Conservation (phyloP, 1,140 invertebrate genomes). For the Aricia agestis region DNA sequence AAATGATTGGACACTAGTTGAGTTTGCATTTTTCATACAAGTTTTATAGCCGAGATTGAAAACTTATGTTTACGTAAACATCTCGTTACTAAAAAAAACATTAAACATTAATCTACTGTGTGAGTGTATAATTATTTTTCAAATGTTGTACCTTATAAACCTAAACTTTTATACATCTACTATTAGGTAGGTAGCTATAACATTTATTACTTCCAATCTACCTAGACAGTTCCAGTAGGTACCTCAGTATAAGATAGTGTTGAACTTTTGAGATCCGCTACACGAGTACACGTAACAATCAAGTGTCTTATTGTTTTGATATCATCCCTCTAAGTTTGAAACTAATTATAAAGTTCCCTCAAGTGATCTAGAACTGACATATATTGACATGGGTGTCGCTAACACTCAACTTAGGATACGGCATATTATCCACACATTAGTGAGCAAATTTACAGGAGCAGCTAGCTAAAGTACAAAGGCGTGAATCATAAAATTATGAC, state of each 20-base stretch:
- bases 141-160: no score
- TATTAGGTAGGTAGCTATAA: no score
- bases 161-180: no score
- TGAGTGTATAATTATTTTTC: no score
- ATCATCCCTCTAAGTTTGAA: conserved; percentile 21
- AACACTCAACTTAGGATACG: not conserved
- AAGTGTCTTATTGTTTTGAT: conserved; percentile 17
- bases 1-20: no score
- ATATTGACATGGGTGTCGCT: conserved; percentile 20
- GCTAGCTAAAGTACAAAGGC: not conserved
- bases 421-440: not conserved
- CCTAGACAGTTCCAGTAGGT: not conserved
- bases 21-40: no score
- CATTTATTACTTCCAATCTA: no score
- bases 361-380: conserved; percentile 16
- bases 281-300: conserved; percentile 3
- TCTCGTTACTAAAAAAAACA: no score
- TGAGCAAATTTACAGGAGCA: not conserved
- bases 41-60: no score
- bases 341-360: conserved; percentile 21
- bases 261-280: not conserved
- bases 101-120: no score
- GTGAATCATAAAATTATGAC: no score
- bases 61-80: no score
- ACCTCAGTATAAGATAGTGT: not conserved